phyloP scores from a whole-genome alignment of 1,140 invertebrate genomes.

The Drosophila athabasca region DNA sequence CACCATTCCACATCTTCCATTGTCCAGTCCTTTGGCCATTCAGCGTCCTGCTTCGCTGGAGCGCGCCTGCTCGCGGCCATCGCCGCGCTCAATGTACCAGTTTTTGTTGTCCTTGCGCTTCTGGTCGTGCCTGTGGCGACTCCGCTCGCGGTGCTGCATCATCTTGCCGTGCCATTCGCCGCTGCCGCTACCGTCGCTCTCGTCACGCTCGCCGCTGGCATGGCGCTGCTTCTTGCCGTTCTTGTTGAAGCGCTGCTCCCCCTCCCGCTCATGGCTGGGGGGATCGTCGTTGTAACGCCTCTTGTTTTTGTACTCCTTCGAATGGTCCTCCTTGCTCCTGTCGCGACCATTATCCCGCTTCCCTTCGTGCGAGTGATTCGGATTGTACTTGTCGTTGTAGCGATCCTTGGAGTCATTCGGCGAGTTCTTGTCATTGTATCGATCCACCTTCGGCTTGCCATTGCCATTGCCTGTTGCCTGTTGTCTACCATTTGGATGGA shows the following conservation, averaged over 20 bases:
- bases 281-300: constrained; percentile 34
- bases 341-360: constrained; percentile 4
- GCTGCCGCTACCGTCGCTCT: constrained; percentile 45
- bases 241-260: constrained; percentile 14
- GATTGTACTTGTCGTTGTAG: constrained; percentile 40
- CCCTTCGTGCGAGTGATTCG: constrained; percentile 13
- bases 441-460: constrained; percentile 12
- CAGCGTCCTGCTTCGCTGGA: constrained; percentile 45
- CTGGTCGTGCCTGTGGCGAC: constrained; percentile 57
- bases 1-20: no score
- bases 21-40: not conserved
- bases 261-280: not conserved
- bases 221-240: constrained; percentile 7
- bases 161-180: constrained; percentile 73
- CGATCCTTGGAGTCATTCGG: constrained; percentile 41
- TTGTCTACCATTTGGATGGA: not conserved
- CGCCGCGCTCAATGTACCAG: constrained; percentile 74
- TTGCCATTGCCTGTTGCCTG: not conserved
- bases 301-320: constrained; percentile 22
- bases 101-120: constrained; percentile 60
- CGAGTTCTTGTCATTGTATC: not conserved
- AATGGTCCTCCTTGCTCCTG: constrained; percentile 30
- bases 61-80: constrained; percentile 64
- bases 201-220: constrained; percentile 2
- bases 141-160: constrained; percentile 73